phyloP scores from a whole-genome alignment of 2,113 vertebrate genomes.

The Clarias gariepinus region DNA sequence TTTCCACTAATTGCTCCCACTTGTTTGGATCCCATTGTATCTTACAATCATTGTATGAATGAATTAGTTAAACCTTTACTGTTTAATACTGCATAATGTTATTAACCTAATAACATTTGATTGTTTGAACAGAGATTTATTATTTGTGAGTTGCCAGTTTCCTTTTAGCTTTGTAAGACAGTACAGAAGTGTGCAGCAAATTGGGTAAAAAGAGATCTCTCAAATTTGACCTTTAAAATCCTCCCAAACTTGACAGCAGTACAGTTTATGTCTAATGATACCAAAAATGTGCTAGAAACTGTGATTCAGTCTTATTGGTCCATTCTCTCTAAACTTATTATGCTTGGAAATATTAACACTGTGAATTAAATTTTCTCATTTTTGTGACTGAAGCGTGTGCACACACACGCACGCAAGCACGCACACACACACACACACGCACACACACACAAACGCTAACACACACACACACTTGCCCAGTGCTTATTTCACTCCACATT shows the following conservation, averaged over 20 bases:
- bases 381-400: not conserved
- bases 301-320: not conserved
- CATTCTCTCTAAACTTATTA: not conserved
- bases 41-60: not conserved
- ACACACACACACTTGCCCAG: not conserved
- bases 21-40: not conserved
- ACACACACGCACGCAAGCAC: constrained; percentile 5
- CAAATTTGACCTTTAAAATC: too few relatives aligned
- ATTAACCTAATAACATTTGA: too few relatives aligned
- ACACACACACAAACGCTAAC: not conserved
- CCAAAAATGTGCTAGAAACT: not conserved
- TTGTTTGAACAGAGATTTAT: not conserved
- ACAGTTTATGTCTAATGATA: not conserved
- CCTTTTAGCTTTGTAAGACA: not conserved
- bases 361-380: not conserved
- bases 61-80: not conserved
- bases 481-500: not conserved
- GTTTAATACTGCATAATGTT: not conserved
- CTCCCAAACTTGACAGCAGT: not conserved
- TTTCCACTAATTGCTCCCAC: not conserved
- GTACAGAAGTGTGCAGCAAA: not conserved
- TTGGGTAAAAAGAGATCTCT: not conserved
- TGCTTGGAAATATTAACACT: not conserved
- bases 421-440: not conserved
- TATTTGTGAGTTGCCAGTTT: not conserved